Percentiles rank a stretch among this genome's conserved stretches.
Evolutionary conservation across 1,140 invertebrate species (phyloP).

Genomic region (Sinonovacula constricta): DNA sequence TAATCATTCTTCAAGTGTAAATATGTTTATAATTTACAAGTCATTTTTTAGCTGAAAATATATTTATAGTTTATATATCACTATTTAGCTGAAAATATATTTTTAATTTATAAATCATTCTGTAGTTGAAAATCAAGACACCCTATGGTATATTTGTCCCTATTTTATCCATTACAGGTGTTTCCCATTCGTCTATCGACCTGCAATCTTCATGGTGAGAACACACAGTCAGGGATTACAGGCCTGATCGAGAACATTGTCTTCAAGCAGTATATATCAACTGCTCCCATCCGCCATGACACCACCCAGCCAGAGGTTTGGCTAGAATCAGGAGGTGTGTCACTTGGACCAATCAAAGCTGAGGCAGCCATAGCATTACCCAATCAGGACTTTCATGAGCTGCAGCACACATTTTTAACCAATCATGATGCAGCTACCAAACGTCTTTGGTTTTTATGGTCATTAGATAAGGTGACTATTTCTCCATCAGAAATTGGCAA

Average conservation of each 20-base stretch:
- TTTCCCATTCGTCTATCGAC: slow-evolving; percentile 92
- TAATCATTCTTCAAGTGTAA: too few species aligned
- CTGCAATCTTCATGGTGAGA: slow-evolving; percentile 95
- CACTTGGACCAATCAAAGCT: slow-evolving; percentile 92
- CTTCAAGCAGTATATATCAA: slow-evolving; percentile 83
- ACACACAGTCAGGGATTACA: slow-evolving; percentile 94
- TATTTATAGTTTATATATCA: too few species aligned
- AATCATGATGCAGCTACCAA: slow-evolving; percentile 93
- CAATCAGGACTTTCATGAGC: slow-evolving; percentile 73
- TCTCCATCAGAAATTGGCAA: slow-evolving; percentile 82
- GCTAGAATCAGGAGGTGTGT: slow-evolving; percentile 95
- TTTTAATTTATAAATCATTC: too few species aligned
- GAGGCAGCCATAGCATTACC: slow-evolving; percentile 88
- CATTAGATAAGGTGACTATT: slow-evolving; percentile 81
- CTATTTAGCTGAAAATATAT: too few species aligned
- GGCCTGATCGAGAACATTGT: slow-evolving; percentile 89
- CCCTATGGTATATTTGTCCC: too few species aligned
- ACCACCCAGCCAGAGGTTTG: slow-evolving; percentile 81
- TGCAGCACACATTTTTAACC: slow-evolving; percentile 85
- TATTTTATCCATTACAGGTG: too few species aligned
- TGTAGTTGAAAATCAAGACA: too few species aligned
- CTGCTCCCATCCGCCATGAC: slow-evolving; percentile 60
- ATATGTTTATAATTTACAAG: too few species aligned
- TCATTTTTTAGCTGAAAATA: too few species aligned
- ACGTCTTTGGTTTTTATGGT: slow-evolving; percentile 97